Evolutionary conservation across 1,140 invertebrate species (phyloP), one percentile per base, ranked within the genome.

Genomic region (Magallana angulata): DNA sequence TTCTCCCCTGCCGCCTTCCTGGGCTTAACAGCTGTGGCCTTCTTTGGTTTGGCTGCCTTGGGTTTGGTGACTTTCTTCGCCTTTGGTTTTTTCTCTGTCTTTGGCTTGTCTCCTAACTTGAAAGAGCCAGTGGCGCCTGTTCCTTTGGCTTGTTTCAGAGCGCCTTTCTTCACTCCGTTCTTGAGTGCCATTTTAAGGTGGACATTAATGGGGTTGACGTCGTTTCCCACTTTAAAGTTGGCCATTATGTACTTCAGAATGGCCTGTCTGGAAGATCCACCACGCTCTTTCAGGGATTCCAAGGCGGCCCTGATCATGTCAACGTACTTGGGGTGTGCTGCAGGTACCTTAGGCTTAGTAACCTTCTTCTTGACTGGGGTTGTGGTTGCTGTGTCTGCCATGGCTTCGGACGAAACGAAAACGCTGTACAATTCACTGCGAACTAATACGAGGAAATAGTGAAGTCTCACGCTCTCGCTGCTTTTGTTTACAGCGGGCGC

Each of bases 101-200:
- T 90, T n/a, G 88, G 83, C 59, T 91, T 92, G 85, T 92, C 88
- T 7, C 92, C 94, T 36, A 94, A 85, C 82, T 92, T 90, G 91
- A 95, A 95, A 11, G 91, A 93, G 11, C 94, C 94, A 71, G 93
- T 91, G 2, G 94, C 94, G n/a, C 94, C 94, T n/a, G 91, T 92
- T 64, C 93, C 94, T 83, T 94, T 94, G 57, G 91, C 71, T 88
- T 94, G 94, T 85, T 93, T 93, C 86, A 94, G 87, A 18, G 86
- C 85, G 14, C 91, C 92, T 57, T 84, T 90, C 59, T 87, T 88
- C 11, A 94, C 93, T 94, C 24, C 24, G 24, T 24, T 24, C 24
- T 24, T 24, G 24, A 24, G 24, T 24, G 24, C 24, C 24, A 24
- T 59, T 59, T 24, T 24, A 24, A 24, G 24, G 68, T 92, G 92